Base-by-base conservation (phyloP, 2,113 vertebrate species). In the Alaudala cheleensis region DNA sequence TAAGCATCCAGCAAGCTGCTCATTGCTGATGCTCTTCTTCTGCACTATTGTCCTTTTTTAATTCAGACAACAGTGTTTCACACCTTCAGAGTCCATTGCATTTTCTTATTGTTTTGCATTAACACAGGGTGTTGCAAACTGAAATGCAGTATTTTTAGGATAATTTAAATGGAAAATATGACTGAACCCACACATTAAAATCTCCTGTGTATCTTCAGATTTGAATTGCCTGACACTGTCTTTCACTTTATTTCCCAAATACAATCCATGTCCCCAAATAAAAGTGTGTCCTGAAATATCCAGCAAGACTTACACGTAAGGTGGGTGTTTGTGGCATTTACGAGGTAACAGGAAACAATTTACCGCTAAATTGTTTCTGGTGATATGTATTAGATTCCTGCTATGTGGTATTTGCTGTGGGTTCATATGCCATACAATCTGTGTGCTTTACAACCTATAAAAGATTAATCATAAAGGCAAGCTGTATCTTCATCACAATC, bases 381-480 rank as follows among this genome's bases (percentile, higher is more conserved):
- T 90, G 33, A 25, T 85, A 50, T 5, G 28, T 45, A 40, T 90
- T 95, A 54, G 37, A 72, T 80, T 82, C 62, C 77, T 94, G 42
- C 77, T 92, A 11, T 40, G 37, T 79, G 58, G 54, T 64, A 53
- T 83, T 56, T 91, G 71, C 64, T 93, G 58, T 88, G 76, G 60
- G 71, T 73, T 94, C 74, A 82, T 89, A 70, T 77, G 73, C 58
- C 54, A 29, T 89, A 78, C 91, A 95, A 94, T 83, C 47, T 45
- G 18, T 86, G 81, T 95, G 78, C 77, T 97, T 97, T 95, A 96
- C 93, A 91, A 89, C 51, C 83, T 84, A 53, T 92, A 86, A 96
- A 97, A 96, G 85, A 96, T 96, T 95, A 97, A 95, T 97, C 88
- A 83, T 86, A 44, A 82, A 97, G 47, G 51, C 76, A 81, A 95